These are phyloP conservation scores for Zhengitettix transpicula DNA, from an alignment of 2,888 invertebrate species.

Conservation along the genomic window DNA sequence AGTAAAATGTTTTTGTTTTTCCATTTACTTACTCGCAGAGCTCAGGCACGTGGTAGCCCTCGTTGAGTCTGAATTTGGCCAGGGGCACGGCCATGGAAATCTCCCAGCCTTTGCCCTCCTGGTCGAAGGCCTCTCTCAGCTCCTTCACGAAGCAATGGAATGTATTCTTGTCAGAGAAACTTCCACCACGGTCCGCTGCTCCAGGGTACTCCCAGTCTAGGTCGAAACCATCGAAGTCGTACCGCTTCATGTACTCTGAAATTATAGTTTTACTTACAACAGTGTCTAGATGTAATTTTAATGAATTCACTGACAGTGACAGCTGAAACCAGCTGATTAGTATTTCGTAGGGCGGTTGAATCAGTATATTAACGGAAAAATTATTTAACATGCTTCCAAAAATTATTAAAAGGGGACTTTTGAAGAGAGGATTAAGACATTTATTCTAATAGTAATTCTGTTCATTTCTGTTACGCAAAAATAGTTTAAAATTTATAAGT, in stretches of 20 bases:
- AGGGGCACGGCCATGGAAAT: slow-evolving; percentile 81
- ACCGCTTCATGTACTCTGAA: slow-evolving; percentile 54
- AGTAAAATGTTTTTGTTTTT: not conserved
- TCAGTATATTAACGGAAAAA: too few relatives aligned
- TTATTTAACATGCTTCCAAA: too few relatives aligned
- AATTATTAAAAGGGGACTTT: too few relatives aligned
- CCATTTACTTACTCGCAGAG: slow-evolving; percentile 55
- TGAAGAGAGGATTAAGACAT: too few relatives aligned
- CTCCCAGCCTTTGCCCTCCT: slow-evolving; percentile 61
- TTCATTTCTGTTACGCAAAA: too few relatives aligned
- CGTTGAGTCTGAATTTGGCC: slow-evolving; percentile 70
- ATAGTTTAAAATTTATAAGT: too few relatives aligned
- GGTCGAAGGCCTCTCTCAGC: slow-evolving; percentile 58
- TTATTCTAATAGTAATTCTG: too few relatives aligned
- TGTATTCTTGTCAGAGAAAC: slow-evolving; percentile 64
- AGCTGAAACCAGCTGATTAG: too few relatives aligned
- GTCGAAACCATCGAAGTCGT: slow-evolving; percentile 71
- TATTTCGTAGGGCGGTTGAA: too few relatives aligned
- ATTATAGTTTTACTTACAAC: not conserved
- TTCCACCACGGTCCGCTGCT: slow-evolving; percentile 72
- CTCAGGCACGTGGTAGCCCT: slow-evolving; percentile 82
- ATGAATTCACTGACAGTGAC: not conserved
- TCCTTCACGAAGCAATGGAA: slow-evolving; percentile 74
- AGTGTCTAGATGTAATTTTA: not conserved
- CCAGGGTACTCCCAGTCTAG: slow-evolving; percentile 87